Evolutionary conservation across 2,888 invertebrate species (phyloP), one percentile per base, ranked within the genome.

Genomic region (Nycteola revayana): DNA sequence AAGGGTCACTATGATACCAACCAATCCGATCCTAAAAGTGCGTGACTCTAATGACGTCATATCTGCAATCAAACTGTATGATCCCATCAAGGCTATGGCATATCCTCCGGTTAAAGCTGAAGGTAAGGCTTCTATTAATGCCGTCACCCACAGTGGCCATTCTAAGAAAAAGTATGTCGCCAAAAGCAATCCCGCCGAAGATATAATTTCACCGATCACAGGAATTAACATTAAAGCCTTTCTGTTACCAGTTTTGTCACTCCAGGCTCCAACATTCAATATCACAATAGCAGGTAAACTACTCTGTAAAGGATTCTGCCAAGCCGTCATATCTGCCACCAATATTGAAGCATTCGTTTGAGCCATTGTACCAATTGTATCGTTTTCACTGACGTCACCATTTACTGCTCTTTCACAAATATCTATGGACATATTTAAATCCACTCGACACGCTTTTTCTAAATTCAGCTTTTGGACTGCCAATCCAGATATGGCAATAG

Each of bases 221-320:
- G 92, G 91, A 10, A 90, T 57, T 1, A 92, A 57, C 81, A 92
- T 90, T 35, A 91, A 80, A 1, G 82, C 77, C 66, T 91, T 92
- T 43, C 91, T 77, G 36, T 90, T 86, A 5, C 90, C 90, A 27
- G 90, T 89, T 46, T 86, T 81, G 47, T 92, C 92, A 49, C 91
- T 91, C 92, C 92, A 92, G 0, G 92, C 90, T 2, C 92, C 92
- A 10, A 92, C 74, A 44, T 92, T 90, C 11, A 91, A 53, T 28
- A 91, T 90, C 0, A 90, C 68, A n/a, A 91, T 57, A 0, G 90
- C 89, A 11, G 92, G 91, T 22, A 92, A 60, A 11, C 89, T 73
- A 46, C 89, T 90, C 44, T 90, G 90, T 5, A 92, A 49, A 0
- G 91, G 84, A 7, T 83, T 78, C 55, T 86, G 89, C 90, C 90